Percentiles rank a stretch among this genome's conserved stretches.
Conservation (phyloP, 92 coral and sea anemone species). For the Porites lobata region DNA sequence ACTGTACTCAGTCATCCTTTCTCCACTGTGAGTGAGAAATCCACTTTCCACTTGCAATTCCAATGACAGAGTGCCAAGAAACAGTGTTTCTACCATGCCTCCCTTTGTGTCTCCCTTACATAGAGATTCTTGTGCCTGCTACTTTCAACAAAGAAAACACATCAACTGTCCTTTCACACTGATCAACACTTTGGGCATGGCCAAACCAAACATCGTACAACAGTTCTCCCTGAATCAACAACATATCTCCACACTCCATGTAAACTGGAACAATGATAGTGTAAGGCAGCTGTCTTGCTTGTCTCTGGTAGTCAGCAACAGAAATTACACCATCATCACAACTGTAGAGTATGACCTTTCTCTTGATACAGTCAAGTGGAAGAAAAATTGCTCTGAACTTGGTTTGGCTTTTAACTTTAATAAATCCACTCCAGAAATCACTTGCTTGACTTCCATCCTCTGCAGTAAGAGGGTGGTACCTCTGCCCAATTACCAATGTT, state of each 20-base stretch:
- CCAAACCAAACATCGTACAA: constrained; percentile 68
- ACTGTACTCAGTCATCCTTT: neutral
- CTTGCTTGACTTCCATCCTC: constrained; percentile 40
- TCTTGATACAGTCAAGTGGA: constrained; percentile 36
- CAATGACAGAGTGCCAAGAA: constrained; percentile 62
- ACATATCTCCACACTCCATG: constrained; percentile 74
- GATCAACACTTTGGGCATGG: constrained; percentile 59
- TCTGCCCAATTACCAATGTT: constrained; percentile 28
- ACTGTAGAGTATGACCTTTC: constrained; percentile 71
- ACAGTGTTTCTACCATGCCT: constrained; percentile 60
- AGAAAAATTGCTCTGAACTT: constrained; percentile 37
- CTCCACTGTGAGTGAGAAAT: constrained; percentile 37
- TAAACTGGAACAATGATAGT: constrained; percentile 66
- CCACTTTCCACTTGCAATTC: constrained; percentile 69
- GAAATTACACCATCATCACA: constrained; percentile 27
- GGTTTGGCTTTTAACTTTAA: constrained; percentile 50
- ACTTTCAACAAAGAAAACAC: constrained; percentile 69
- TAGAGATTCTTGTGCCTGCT: constrained; percentile 21
- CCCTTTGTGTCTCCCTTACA: constrained; percentile 58
- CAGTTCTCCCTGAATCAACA: constrained; percentile 69
- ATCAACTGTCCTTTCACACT: constrained; percentile 49
- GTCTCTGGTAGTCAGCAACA: constrained; percentile 79
- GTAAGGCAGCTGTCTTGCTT: constrained; percentile 50
- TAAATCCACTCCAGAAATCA: constrained; percentile 77
- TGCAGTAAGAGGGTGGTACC: constrained; percentile 1